Evolutionary conservation across 2,888 invertebrate genomes (phyloP), one percentile per base, ranked within the genome.

Genomic region (Lathronympha strigana): DNA sequence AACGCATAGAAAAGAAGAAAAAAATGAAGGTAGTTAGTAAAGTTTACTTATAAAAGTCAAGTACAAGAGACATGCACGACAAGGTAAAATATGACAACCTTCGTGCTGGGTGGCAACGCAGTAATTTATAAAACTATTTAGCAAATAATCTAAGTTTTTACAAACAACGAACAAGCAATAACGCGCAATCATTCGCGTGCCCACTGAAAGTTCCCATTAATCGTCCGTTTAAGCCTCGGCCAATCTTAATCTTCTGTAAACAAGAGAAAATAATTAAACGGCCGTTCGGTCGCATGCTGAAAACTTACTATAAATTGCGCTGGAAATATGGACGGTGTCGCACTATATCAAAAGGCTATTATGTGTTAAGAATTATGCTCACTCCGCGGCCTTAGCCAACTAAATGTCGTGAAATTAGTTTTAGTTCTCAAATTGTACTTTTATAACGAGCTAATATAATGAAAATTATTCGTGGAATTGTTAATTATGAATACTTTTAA

Each of bases 231-330:
- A 81, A 82, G 80, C 79, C 79, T 81, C 76, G 75, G 71, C 72
- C 73, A 80, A 84, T 86, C 81, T 83, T 79, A 84, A 86, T 86
- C 82, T 82, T 79, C 73, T 79, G 80, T 81, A 86, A 88, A 86
- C 85, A 86, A 80, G 77, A 83, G 81, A 84, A 86, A 84, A 86
- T 86, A 87, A 87, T 86, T 86, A 86, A 83, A 83, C 73, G 75
- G 67, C 71, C 77, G 73, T 73, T 72, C 76, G 80, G 76, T 75
- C 74, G 76, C 72, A 72, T 75, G 78, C 72, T 78, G 73, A 72
- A 74, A 73, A 79, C 75, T 79, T 78, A 75, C 80, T 78, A 87
- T 87, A 87, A 86, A 86, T 87, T 82, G 72, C 70, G 75, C 72
- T 70, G 77, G 75, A 82, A 83, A 82, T 83, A 80, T 81, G 77